Evolutionary conservation across 2,888 invertebrate genomes (phyloP).

Genomic region (Morpho deidamia): DNA sequence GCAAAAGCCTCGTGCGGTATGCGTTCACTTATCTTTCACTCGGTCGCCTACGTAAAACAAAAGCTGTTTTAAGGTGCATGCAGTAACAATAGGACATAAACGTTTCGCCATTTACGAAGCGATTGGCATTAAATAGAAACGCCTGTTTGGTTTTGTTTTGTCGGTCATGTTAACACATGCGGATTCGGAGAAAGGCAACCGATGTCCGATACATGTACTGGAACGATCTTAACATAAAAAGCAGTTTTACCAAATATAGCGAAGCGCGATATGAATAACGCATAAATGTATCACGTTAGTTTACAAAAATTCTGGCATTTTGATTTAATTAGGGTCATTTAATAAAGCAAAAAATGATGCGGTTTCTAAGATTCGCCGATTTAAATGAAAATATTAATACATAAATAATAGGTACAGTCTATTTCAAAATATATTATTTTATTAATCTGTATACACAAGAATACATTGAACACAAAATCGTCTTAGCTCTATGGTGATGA

Average conservation of each 20-base stretch:
- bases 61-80: slow-evolving; percentile 12
- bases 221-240: slow-evolving; percentile 21
- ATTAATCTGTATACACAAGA: too few species aligned
- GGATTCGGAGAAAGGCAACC: slow-evolving; percentile 45
- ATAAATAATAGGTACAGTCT: too few species aligned
- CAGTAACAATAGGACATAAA: slow-evolving; percentile 30
- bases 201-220: slow-evolving; percentile 32
- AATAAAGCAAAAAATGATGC: too few species aligned
- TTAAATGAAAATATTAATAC: too few species aligned
- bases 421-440: too few species aligned
- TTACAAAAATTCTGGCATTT: too few species aligned
- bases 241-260: slow-evolving; percentile 24
- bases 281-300: not conserved
- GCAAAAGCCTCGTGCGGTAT: not conserved
- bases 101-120: slow-evolving; percentile 29
- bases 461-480: too few species aligned
- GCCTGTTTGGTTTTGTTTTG: slow-evolving; percentile 30
- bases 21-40: slow-evolving; percentile 6
- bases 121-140: slow-evolving; percentile 36
- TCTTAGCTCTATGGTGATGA: too few species aligned
- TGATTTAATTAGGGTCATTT: too few species aligned
- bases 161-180: slow-evolving; percentile 42
- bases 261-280: slow-evolving; percentile 25
- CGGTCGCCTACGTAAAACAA: slow-evolving; percentile 14
- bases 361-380: too few species aligned